phyloP scores from a whole-genome alignment of 2,888 invertebrate species.

The Prosopocoilus inquinatus region DNA sequence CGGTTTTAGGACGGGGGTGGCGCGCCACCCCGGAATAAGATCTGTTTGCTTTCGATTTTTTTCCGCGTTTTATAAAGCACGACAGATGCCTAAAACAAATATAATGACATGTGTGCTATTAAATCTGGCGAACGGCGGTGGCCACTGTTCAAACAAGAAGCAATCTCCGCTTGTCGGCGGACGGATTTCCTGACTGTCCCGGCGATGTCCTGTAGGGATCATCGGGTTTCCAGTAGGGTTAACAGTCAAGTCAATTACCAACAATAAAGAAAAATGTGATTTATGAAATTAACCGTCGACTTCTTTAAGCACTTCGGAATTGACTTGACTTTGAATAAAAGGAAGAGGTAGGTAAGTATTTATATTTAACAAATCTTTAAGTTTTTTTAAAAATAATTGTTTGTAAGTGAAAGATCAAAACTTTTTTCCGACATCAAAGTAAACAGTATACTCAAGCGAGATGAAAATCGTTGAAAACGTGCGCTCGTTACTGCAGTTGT shows the following conservation, averaged over 20 bases:
- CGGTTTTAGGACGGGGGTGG: neutral
- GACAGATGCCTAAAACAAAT: conserved; percentile 17
- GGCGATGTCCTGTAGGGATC: neutral
- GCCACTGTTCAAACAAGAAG: conserved; percentile 44
- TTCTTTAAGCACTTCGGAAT: too few species aligned
- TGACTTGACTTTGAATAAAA: too few species aligned
- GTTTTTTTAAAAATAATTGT: too few species aligned
- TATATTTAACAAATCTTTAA: too few species aligned
- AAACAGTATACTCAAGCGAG: too few species aligned
- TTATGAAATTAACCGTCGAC: too few species aligned
- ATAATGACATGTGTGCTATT: conserved; percentile 17
- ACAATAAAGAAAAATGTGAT: too few species aligned
- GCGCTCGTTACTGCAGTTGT: conserved; percentile 13
- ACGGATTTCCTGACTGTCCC: conserved; percentile 23
- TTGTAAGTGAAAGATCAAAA: too few species aligned
- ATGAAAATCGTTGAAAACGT: conserved; percentile 7
- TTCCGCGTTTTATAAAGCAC: conserved; percentile 5
- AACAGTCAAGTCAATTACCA: too few species aligned
- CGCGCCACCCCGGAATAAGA: neutral
- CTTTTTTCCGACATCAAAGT: too few species aligned
- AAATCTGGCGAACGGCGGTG: conserved; percentile 10
- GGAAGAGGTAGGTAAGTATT: too few species aligned
- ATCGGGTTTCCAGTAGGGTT: too few species aligned
- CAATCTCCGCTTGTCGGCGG: conserved; percentile 47
- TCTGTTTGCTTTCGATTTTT: conserved; percentile 8